Base-by-base conservation (phyloP, 2,888 invertebrate genomes). In the Lomographa bimaculata region DNA sequence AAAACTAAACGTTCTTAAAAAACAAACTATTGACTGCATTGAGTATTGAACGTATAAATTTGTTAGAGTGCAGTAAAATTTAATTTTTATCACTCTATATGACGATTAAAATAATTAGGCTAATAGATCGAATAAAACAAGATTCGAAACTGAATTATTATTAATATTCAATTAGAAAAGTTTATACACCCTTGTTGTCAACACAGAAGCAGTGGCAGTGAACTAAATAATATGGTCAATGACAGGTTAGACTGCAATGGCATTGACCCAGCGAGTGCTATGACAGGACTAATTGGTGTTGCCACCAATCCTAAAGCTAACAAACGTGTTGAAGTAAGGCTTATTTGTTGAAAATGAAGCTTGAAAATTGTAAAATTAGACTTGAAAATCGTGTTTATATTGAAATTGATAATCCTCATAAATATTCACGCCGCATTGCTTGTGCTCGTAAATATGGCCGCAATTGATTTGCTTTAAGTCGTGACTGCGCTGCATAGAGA, bases 371-470 rank as follows among this genome's bases (percentile, higher is more conserved):
- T 8, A 10, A 30, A 26, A 32, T 20, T 17, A 23, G 7, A 17
- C 8, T 32, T 17, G 11, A 27, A 39, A 33, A 39, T 39, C 10
- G 18, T 28, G 30, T 12, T 34, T 17, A 35, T 21, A 25, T 38
- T 35, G 21, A 39, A 42, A 37, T 46, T 30, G 14, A 37, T 39
- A 36, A 32, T 33, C 17, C 18, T 42, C 7, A 39, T 49, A 36
- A 45, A 49, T 41, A 42, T 42, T 26, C 35, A 16, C 5, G 17
- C 10, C 26, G 16, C 33, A 40, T n/a, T 6, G 14, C 23, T 20
- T 6, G 24, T 25, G 12, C 28, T 36, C 20, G 10, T 34, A 35
- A 43, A 46, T 46, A 43, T 29, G 28, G 11, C 18, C 9, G 24
- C 18, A 35, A 38, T 27, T 17, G 35, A 44, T 44, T 26, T 12